A percentile compares a stretch with the other conserved stretches of the same genome.
Conservation (phyloP, 1,140 invertebrate species). For the Ips typographus region DNA sequence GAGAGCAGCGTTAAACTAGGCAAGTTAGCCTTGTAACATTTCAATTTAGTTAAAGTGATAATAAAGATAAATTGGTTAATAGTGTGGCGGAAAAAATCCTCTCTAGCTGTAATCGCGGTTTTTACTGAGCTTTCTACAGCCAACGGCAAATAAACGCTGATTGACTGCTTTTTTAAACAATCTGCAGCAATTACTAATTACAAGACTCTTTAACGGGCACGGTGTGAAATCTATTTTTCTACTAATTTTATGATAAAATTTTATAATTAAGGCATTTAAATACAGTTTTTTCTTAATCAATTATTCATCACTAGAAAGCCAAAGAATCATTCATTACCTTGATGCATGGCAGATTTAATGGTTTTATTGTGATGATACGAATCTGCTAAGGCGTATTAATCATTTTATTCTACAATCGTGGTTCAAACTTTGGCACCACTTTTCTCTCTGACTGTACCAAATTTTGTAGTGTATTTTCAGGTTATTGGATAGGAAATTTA, state of each 20-base stretch:
- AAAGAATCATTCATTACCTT: no score
- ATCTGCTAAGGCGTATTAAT: no score
- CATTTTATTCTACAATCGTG: no score
- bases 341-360: no score
- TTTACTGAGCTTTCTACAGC: not conserved
- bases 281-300: not conserved
- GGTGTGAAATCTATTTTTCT: not conserved
- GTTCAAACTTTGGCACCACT: no score
- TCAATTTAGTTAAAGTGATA: not conserved
- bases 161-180: not conserved
- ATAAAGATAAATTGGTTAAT: not conserved
- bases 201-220: not conserved
- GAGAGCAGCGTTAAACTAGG: not conserved
- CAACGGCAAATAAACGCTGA: not conserved
- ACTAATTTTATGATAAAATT: not conserved
- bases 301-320: no score
- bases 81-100: not conserved
- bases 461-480: no score
- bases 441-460: no score
- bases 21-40: not conserved
- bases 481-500: no score
- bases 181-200: slow-evolving; percentile 2
- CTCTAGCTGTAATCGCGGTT: not conserved
- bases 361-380: no score
- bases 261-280: not conserved